Base-by-base conservation (phyloP, 1,140 invertebrate species). In the Drosophila melanogaster region DNA sequence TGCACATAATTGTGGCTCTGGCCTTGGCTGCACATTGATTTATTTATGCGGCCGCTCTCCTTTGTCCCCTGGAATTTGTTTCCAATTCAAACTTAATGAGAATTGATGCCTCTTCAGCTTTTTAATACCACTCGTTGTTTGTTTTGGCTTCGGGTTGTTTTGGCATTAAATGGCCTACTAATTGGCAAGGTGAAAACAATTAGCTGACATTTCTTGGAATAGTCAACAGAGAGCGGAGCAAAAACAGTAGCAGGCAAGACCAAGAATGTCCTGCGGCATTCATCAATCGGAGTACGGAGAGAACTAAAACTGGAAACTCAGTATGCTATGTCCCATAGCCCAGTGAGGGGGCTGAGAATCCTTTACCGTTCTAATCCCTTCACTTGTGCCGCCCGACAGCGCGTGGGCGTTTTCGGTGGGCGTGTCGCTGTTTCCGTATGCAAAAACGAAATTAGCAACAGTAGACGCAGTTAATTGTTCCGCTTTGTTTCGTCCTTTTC, bases 41-140 rank as follows among this genome's bases (percentile, higher is more conserved):
- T 83, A 87, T 86, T 26, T 65, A 33, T 41, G 64, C 64, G 84
- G 78, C 75, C 50, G 49, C 24, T 35, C 64, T 43, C 33, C 64
- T 69, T 69, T 70, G 67, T 70, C 56, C 33, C 46, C 44, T 24
- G 54, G 54, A 76, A 90, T 85, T 85, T 79, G 79, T 86, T 91
- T 83, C 85, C 81, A 91, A 91, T 86, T 78, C 79, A 77, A 64
- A 69, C 62, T 77, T 91, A 83, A 90, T 91, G 90, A 91, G 74
- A 81, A 87, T 86, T 90, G 64, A 91, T 91, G 60, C 67, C 59
- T 44, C 55, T 35, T 59, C 67, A 58, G 61, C 62, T 81, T 79
- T 85, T 90, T 85, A 81, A 71, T 74, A 11, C 41, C 41, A 15
- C 40, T 77, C 70, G 35, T 3, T 47, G 37, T 56, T 67, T 61